phyloP scores from a whole-genome alignment of 30 jellyfish, hydroid and myxozoan genomes.

The Pseudorhiza aurosa region DNA sequence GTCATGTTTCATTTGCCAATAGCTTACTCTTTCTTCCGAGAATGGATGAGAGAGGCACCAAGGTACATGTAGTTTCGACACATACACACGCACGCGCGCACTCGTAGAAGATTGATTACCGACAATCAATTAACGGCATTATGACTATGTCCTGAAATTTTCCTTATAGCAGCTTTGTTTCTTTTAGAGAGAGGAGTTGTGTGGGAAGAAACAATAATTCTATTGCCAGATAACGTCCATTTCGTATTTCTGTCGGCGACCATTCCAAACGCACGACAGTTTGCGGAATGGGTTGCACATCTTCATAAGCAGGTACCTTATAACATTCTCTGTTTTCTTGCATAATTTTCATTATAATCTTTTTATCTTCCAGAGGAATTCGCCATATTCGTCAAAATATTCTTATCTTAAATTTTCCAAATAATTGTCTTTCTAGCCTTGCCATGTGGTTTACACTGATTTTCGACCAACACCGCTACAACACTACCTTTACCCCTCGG shows the following conservation, averaged over 20 bases:
- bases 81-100: too few species aligned
- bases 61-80: too few species aligned
- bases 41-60: too few species aligned
- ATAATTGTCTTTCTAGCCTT: conserved; percentile 70
- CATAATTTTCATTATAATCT: not conserved
- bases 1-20: too few species aligned
- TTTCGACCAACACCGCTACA: conserved; percentile 99
- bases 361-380: too few species aligned
- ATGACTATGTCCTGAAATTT: too few species aligned
- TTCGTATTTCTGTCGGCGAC: conserved; percentile 98
- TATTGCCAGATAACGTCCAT: conserved; percentile 95
- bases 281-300: conserved; percentile 98
- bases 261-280: conserved; percentile 98
- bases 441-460: conserved; percentile 96
- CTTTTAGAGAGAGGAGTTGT: conserved; percentile 96
- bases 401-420: not conserved
- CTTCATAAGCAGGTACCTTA: conserved; percentile 89
- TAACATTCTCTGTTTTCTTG: not conserved
- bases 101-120: too few species aligned
- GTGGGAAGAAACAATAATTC: conserved; percentile 98
- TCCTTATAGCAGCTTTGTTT: too few species aligned
- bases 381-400: not conserved
- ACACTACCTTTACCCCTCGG: conserved; percentile 95
- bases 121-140: too few species aligned
- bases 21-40: too few species aligned